These are phyloP conservation scores for Caracal caracal DNA, from an alignment of 2,113 vertebrate genomes.

Conservation along the genomic window DNA sequence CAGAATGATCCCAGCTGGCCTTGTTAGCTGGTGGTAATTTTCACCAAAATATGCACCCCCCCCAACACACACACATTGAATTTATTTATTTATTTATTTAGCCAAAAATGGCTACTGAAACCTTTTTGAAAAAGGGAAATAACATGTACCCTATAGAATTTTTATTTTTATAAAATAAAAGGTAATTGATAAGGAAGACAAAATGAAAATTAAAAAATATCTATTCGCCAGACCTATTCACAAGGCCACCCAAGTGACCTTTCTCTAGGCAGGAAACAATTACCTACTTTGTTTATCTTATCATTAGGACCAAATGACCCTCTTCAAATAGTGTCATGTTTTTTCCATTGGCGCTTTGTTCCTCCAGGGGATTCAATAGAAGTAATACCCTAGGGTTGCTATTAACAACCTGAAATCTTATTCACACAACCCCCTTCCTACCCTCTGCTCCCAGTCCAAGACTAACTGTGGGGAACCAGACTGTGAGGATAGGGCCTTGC, in stretches of 20 bases:
- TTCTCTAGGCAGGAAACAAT: constrained; percentile 53
- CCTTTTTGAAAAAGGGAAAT: neutral
- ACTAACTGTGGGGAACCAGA: neutral
- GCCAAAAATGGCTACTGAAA: neutral
- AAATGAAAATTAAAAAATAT: neutral
- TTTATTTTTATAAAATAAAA: constrained; percentile 37
- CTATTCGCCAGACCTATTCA: neutral
- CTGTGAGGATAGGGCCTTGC: neutral
- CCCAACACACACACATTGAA: neutral
- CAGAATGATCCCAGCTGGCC: neutral
- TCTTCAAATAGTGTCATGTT: constrained; percentile 20
- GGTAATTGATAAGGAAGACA: neutral
- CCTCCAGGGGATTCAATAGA: neutral
- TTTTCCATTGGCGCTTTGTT: constrained; percentile 50
- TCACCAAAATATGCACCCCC: neutral
- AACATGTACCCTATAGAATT: neutral
- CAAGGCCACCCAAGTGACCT: constrained; percentile 47
- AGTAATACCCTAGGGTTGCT: constrained; percentile 3
- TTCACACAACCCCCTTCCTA: neutral
- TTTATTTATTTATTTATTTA: constrained; percentile 25
- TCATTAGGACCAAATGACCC: constrained; percentile 60
- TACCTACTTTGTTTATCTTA: constrained; percentile 59
- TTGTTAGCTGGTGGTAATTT: constrained; percentile 13
- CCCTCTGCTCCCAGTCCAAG: neutral
- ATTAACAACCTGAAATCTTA: constrained; percentile 10